Evolutionary conservation across 2,113 vertebrate species (phyloP).

Genomic region (Thomomys bottae): DNA sequence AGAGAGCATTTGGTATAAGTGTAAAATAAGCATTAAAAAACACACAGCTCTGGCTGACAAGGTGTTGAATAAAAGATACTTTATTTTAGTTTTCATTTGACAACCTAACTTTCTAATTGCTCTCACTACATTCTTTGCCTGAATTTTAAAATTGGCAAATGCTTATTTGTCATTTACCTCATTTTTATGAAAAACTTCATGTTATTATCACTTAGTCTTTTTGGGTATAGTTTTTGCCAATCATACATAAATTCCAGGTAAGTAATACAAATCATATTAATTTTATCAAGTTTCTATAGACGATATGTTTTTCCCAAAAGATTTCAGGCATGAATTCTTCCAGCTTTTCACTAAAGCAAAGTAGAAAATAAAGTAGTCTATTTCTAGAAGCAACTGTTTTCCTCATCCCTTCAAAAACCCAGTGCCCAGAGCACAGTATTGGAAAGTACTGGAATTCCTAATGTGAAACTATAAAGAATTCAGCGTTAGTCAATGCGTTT

Average conservation of each 20-base stretch:
- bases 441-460: not conserved
- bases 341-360: not conserved
- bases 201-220: not conserved
- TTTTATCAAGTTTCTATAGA: not conserved
- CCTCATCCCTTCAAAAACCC: not conserved
- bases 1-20: slow-evolving; percentile 45
- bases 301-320: not conserved
- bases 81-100: slow-evolving; percentile 37
- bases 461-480: slow-evolving; percentile 20
- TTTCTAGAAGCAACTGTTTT: slow-evolving; percentile 40
- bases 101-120: not conserved
- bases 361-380: not conserved
- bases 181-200: not conserved
- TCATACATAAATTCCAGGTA: not conserved
- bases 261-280: not conserved
- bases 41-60: slow-evolving; percentile 28
- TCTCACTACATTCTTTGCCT: not conserved
- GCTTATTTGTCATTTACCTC: not conserved
- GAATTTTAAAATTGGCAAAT: slow-evolving; percentile 27
- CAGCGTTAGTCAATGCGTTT: not conserved
- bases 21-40: slow-evolving; percentile 39
- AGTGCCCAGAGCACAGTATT: not conserved
- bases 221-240: not conserved
- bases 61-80: slow-evolving; percentile 29
- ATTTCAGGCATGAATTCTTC: not conserved